A percentile compares a stretch with the other conserved stretches of the same genome.
Evolutionary conservation across 2,888 invertebrate genomes (phyloP).

Genomic region (Oxystoma pomonae): DNA sequence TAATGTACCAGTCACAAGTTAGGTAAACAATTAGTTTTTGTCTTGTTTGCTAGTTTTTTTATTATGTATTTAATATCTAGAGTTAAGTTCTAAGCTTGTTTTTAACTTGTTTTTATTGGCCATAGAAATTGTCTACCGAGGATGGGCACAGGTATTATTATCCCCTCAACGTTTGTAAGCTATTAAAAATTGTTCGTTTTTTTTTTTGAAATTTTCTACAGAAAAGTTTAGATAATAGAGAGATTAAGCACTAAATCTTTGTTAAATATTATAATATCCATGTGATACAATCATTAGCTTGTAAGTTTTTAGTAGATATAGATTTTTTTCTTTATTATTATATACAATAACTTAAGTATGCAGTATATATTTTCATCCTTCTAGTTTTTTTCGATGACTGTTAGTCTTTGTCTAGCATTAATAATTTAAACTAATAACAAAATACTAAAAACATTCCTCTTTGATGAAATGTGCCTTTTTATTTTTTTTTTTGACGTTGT

Average conservation of each 20-base stretch:
- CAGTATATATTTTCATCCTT: background rate
- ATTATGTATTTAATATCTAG: background rate
- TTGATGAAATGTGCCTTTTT: background rate
- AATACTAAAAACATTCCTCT: background rate
- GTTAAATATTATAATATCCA: background rate
- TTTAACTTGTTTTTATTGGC: background rate
- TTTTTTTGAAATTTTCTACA: background rate
- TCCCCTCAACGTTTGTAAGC: no score
- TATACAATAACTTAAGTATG: background rate
- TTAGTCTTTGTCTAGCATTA: background rate
- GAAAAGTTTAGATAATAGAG: no score
- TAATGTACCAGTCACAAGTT: background rate
- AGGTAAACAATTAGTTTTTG: background rate
- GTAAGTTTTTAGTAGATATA: background rate
- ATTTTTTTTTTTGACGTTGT: conserved; percentile 18
- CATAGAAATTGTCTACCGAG: no score
- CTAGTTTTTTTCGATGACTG: background rate
- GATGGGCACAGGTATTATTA: no score
- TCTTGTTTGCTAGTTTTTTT: background rate
- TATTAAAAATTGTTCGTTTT: no score
- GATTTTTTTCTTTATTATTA: background rate
- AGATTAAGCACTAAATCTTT: no score
- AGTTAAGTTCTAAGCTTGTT: background rate
- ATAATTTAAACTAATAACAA: background rate
- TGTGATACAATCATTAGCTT: background rate